Base-by-base conservation (phyloP, 2,888 invertebrate species). In the Cataglyphis albicans region DNA sequence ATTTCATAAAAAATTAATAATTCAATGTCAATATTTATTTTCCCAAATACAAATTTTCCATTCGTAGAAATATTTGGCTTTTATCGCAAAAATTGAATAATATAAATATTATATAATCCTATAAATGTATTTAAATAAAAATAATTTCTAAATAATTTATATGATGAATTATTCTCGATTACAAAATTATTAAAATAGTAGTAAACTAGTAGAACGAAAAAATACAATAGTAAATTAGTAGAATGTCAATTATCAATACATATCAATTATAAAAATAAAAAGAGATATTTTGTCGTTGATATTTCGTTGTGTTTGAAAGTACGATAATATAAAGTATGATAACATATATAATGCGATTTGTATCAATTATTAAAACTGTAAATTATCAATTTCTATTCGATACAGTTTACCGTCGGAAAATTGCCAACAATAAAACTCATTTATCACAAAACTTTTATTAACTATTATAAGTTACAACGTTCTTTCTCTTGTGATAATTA, bases 391-490 rank as follows among this genome's bases (percentile, higher is more conserved):
- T 72, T 72, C 41, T 41, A 73, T 41, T 73, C 7, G 59, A 29
- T 7, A 29, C 4, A 59, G 57, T n/a, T 29, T 18, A 38, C 25
- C 25, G n/a, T 29, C 73, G n/a, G 41, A 61, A 61, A 73, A 73
- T 41, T 61, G 29, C 3, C 25, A 38, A 38, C 25, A 29, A 59
- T 41, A 59, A 59, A 7, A 18, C 12, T 73, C 59, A 61, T 73
- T 73, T 73, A 29, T 73, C 41, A 70, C 52, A 59, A 41, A 12
- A n/a, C n/a, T 59, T 59, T 73, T 29, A 25, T 59, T 41, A 61
- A 57, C 25, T 38, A 12, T 29, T 25, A 25, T 25, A 61, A 72
- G 35, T 55, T 72, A 32, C 15, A 32, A 38, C 9, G 21, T 35
- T 55, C 35, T 72, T 72, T 55, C 10, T 12, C 1, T 38, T 3